These are phyloP conservation scores for Garra rufa DNA, from an alignment of 2,113 vertebrate species.

Conservation along the genomic window DNA sequence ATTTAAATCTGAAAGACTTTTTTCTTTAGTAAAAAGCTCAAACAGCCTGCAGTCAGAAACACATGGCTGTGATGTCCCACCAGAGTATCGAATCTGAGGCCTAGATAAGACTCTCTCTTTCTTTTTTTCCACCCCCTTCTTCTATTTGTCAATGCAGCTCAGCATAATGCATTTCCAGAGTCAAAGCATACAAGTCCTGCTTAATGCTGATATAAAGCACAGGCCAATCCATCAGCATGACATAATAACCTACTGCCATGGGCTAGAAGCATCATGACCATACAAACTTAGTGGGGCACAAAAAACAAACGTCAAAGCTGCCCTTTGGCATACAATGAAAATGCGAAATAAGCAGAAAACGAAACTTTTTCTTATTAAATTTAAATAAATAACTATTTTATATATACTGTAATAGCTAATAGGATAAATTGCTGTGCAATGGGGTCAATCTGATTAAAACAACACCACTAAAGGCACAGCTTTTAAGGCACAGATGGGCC, in stretches of 20 bases:
- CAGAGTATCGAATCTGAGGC: slow-evolving; percentile 58
- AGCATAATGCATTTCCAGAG: slow-evolving; percentile 26
- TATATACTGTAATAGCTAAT: neutral
- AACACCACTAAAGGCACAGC: slow-evolving; percentile 12
- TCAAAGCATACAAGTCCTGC: slow-evolving; percentile 21
- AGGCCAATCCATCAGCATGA: slow-evolving; percentile 29
- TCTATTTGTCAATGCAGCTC: slow-evolving; percentile 28
- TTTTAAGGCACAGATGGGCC: neutral
- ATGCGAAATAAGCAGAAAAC: neutral
- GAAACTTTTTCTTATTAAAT: neutral
- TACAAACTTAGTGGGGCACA: neutral
- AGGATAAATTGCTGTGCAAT: neutral
- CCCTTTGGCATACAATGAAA: neutral
- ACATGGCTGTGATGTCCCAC: slow-evolving; percentile 30
- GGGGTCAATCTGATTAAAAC: slow-evolving; percentile 1
- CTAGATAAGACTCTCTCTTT: slow-evolving; percentile 54
- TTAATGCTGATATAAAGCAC: slow-evolving; percentile 31
- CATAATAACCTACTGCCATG: slow-evolving; percentile 11
- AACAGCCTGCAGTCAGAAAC: slow-evolving; percentile 44
- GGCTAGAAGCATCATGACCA: neutral
- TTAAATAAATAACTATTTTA: neutral
- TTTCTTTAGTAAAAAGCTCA: slow-evolving; percentile 53
- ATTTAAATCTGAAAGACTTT: slow-evolving; percentile 59
- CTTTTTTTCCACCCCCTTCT: slow-evolving; percentile 13
- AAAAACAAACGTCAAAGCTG: slow-evolving; percentile 23